Evolutionary conservation across 2,888 invertebrate species (phyloP), one percentile per base, ranked within the genome.

Genomic region (Coleophora deauratella): DNA sequence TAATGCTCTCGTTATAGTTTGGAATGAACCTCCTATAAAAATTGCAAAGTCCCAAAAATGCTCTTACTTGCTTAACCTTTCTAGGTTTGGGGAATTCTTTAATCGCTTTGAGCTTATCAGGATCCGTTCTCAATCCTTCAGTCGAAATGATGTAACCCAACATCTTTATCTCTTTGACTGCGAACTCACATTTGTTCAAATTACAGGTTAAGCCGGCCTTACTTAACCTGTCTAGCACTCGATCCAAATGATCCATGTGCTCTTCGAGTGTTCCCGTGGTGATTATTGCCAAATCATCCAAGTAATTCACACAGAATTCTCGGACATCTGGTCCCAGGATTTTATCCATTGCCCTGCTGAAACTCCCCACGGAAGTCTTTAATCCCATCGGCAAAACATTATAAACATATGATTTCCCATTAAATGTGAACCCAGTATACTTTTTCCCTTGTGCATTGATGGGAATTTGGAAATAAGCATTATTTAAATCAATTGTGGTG

Each of bases 41-140:
- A 38, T 56, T 56, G 15, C 49, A 50, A 2, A 58, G 32, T 0
- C 57, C 58, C 9, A 60, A 13, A 40, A 57, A 60, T 0, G 49
- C 54, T 21, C 55, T 37, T 3, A 56, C 1, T 1, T 55, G 53
- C 38, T 55, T 54, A 7, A 46, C 6, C 21, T 46, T 52, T 1
- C 38, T 54, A 0, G 55, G 59, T 1, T 32, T 15, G 0, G 62
- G 57, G 27, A 53, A 57, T 0, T 49, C 40, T 11, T 43, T 6
- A 7, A 38, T 38, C 2, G 45, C 37, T 12, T 42, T 35, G 7
- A 51, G 13, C 14, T 52, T 52, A 1, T 45, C 46, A 0, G 46
- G 33, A 27, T 38, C 38, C 6, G 38, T 33, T 12, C 33, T 10
- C 9, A 51, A 11, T 0, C 54, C 54, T 10, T 47, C 15, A 0